Percentiles rank a stretch among this genome's conserved stretches.
phyloP scores from a whole-genome alignment of 2,797 vertebrate genomes.

The Cygnus olor region DNA sequence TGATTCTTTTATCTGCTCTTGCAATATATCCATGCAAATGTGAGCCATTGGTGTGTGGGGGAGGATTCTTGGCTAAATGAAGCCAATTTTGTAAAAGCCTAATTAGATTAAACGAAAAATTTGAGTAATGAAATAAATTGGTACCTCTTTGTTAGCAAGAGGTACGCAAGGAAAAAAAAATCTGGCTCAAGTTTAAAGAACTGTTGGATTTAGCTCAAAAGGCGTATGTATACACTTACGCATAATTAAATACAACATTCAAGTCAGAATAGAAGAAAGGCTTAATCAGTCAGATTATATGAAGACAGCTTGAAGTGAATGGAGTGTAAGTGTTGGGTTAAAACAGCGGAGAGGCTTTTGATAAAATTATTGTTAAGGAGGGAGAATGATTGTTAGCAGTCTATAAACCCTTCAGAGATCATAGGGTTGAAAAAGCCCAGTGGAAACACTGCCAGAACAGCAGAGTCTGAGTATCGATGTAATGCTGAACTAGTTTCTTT shows the following conservation, averaged over 20 bases:
- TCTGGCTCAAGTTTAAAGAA: constrained; percentile 50
- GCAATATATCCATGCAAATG: neutral
- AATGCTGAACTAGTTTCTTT: neutral
- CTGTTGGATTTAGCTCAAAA: constrained; percentile 30
- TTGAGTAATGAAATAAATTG: constrained; percentile 55
- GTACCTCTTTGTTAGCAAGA: constrained; percentile 27
- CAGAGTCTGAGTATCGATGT: neutral
- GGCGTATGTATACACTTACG: neutral
- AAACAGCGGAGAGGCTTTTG: neutral
- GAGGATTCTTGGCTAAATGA: neutral
- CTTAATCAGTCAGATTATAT: constrained; percentile 16
- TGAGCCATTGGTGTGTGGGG: neutral
- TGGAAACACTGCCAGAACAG: neutral
- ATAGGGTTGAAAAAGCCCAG: neutral
- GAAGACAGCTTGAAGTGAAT: neutral
- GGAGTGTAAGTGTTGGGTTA: neutral
- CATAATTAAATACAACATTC: constrained; percentile 47
- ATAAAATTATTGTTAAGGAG: neutral
- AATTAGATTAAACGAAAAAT: constrained; percentile 30
- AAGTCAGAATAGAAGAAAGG: constrained; percentile 9
- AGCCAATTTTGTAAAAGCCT: neutral
- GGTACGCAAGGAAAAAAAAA: neutral
- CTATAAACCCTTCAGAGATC: neutral
- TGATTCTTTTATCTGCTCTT: neutral
- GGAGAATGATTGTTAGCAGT: neutral